Percentiles rank a stretch among this genome's conserved stretches.
Conservation (phyloP, 2,888 invertebrate species). For the Drosophila borborema region DNA sequence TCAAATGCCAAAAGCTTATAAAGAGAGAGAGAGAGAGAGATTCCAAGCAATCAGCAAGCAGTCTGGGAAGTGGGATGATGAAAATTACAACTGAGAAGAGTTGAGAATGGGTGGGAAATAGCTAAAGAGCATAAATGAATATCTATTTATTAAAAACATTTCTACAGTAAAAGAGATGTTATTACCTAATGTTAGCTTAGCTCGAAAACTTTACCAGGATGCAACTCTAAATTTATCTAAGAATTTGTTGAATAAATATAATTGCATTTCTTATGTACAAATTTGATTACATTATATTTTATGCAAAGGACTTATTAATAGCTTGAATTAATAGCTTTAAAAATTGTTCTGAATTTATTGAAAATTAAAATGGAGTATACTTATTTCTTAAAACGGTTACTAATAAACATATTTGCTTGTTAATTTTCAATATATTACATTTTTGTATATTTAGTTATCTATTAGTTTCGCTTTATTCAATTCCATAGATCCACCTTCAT, state of each 20-base stretch:
- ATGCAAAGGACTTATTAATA: no score
- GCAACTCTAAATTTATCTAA: neutral
- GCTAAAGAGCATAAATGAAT: neutral
- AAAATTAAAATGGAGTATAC: neutral
- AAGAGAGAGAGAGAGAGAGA: neutral
- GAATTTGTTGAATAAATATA: neutral
- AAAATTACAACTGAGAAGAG: neutral
- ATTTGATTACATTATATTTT: no score
- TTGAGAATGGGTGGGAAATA: neutral
- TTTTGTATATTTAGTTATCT: neutral
- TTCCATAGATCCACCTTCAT: conserved; percentile 14
- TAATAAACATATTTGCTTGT: neutral
- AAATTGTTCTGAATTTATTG: no score
- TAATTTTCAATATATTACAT: neutral
- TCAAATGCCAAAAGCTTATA: neutral
- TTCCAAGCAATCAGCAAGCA: no score
- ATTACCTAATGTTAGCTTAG: neutral
- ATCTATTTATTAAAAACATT: neutral
- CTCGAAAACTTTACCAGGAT: neutral
- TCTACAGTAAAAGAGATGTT: neutral
- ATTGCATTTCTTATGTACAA: no score
- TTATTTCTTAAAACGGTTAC: neutral
- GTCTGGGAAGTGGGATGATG: neutral
- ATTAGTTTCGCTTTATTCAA: neutral
- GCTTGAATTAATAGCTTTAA: no score